These are phyloP conservation scores for Camponotus floridanus DNA, from an alignment of 1,140 invertebrate genomes.

Conservation along the genomic window DNA sequence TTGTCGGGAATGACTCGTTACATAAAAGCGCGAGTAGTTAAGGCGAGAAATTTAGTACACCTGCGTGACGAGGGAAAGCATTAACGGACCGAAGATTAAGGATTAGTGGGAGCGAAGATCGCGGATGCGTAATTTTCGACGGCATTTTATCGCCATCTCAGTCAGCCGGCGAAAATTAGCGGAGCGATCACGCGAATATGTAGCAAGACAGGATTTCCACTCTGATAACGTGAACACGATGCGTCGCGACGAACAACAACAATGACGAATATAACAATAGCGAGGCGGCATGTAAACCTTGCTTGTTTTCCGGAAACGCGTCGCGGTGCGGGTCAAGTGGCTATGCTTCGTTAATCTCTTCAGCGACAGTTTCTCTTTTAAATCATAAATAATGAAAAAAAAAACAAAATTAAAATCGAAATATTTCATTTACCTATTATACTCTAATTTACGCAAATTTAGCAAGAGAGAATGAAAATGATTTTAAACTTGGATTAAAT, in stretches of 20 bases:
- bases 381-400: background rate
- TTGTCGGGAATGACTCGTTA: conserved; percentile 35
- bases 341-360: background rate
- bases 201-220: conserved; percentile 73
- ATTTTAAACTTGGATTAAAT: too few species aligned
- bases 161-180: conserved; percentile 47
- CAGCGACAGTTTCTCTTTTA: conserved; percentile 15
- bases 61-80: conserved; percentile 20
- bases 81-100: conserved; percentile 38
- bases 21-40: conserved; percentile 20
- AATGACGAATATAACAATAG: conserved; percentile 53
- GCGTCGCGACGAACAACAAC: conserved; percentile 22
- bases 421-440: background rate
- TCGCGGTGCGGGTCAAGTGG: conserved; percentile 13
- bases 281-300: conserved; percentile 1
- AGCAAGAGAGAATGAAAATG: background rate
- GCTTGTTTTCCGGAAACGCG: conserved; percentile 56
- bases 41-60: conserved; percentile 50
- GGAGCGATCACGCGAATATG: conserved; percentile 44
- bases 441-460: background rate
- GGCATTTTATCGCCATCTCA: conserved; percentile 4
- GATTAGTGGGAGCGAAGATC: conserved; percentile 8
- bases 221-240: conserved; percentile 72
- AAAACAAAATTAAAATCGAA: background rate
- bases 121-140: conserved; percentile 29